These are phyloP conservation scores for Amphipyra berbera DNA, from an alignment of 2,888 invertebrate species.

Conservation along the genomic window DNA sequence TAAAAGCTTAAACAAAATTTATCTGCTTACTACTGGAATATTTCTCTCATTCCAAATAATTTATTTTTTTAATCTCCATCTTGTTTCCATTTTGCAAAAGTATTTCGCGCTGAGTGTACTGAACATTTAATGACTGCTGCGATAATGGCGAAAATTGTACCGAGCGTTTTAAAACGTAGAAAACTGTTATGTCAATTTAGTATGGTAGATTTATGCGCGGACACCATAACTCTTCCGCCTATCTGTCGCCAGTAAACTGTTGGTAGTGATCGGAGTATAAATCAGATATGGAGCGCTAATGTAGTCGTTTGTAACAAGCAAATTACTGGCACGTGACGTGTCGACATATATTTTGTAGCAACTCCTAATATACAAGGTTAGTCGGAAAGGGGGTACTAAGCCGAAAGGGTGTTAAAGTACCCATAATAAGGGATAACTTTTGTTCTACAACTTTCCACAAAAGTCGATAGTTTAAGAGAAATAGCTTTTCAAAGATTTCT, in stretches of 20 bases:
- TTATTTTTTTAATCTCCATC: neutral
- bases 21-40: no score
- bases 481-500: no score
- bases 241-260: conserved; percentile 47
- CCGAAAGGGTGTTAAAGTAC: no score
- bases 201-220: conserved; percentile 43
- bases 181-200: conserved; percentile 44
- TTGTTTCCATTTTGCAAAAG: neutral
- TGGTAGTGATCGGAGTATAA: conserved; percentile 22
- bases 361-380: no score
- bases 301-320: neutral
- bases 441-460: no score
- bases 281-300: conserved; percentile 19
- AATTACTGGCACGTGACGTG: neutral
- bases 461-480: no score
- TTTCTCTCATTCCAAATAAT: no score
- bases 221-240: conserved; percentile 44
- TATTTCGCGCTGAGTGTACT: conserved; percentile 21
- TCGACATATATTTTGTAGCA: no score
- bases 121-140: conserved; percentile 11
- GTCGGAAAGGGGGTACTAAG: no score
- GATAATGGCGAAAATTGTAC: conserved; percentile 26
- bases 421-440: no score
- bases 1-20: no score
- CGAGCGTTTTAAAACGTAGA: conserved; percentile 25